A percentile compares a stretch with the other conserved stretches of the same genome.
Evolutionary conservation across 2,888 invertebrate genomes (phyloP).

Genomic region (Cetonia aurata): DNA sequence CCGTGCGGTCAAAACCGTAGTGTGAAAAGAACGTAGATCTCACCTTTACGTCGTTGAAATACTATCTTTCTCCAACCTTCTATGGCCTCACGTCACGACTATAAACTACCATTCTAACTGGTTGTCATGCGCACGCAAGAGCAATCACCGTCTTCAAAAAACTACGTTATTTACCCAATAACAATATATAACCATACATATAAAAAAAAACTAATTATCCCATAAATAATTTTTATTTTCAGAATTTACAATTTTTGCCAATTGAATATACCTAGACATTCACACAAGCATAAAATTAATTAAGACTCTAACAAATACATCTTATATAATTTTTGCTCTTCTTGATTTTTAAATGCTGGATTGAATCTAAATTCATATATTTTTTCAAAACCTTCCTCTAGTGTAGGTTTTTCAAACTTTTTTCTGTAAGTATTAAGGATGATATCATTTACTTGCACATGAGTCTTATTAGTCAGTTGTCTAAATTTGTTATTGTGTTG

Average conservation of each 20-base stretch:
- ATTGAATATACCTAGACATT: too few species aligned
- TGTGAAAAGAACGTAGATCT: too few species aligned
- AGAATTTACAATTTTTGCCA: slow-evolving; percentile 51
- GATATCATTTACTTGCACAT: slow-evolving; percentile 83
- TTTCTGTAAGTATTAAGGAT: slow-evolving; percentile 87
- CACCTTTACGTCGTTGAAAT: too few species aligned
- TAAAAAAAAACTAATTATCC: neutral
- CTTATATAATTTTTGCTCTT: slow-evolving; percentile 80
- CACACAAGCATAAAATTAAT: slow-evolving; percentile 56
- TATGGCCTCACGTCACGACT: too few species aligned
- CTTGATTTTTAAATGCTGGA: slow-evolving; percentile 78
- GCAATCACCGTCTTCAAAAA: too few species aligned
- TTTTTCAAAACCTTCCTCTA: slow-evolving; percentile 87
- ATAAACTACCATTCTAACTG: too few species aligned
- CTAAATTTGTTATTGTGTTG: slow-evolving; percentile 92
- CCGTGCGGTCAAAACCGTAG: too few species aligned
- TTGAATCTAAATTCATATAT: slow-evolving; percentile 86
- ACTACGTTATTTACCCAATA: too few species aligned
- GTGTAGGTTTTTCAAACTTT: slow-evolving; percentile 80
- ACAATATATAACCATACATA: too few species aligned
- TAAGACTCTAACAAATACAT: slow-evolving; percentile 84
- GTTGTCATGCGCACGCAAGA: too few species aligned
- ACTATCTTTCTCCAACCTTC: too few species aligned
- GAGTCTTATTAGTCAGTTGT: slow-evolving; percentile 80
- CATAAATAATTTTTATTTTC: too few species aligned